phyloP scores from a whole-genome alignment of 1,140 invertebrate species.

The Anoplophora glabripennis region DNA sequence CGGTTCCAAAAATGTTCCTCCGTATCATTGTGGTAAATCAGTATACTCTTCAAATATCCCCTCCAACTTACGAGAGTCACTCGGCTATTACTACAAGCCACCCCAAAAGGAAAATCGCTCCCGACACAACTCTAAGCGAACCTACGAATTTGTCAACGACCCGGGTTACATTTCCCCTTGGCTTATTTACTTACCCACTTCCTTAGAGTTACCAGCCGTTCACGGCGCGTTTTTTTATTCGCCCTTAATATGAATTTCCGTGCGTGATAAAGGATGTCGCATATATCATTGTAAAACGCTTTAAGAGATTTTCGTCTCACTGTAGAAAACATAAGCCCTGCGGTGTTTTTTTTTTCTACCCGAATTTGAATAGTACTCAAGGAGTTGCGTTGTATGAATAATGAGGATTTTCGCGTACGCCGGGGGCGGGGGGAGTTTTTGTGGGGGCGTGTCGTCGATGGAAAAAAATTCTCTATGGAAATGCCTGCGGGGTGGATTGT shows the following conservation, averaged over 20 bases:
- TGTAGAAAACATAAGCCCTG: not conserved
- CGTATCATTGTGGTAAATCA: too few species aligned
- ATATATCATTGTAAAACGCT: conserved; percentile 15
- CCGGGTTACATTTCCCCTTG: conserved; percentile 1
- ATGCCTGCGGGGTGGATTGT: too few species aligned
- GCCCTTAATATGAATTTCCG: conserved; percentile 10
- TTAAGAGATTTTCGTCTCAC: conserved; percentile 6
- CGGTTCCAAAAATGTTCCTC: too few species aligned
- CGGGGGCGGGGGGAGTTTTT: too few species aligned
- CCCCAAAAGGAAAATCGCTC: too few species aligned
- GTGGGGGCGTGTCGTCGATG: too few species aligned
- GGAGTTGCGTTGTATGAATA: conserved; percentile 1
- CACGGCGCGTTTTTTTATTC: conserved; percentile 2
- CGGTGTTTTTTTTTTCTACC: not conserved
- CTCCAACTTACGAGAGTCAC: too few species aligned
- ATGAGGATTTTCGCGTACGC: not conserved
- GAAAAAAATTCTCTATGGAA: too few species aligned
- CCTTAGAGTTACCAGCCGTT: not conserved
- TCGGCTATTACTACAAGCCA: too few species aligned
- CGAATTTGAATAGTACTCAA: not conserved
- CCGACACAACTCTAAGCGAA: too few species aligned
- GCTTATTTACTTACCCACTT: conserved; percentile 8
- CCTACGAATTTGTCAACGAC: conserved; percentile 3
- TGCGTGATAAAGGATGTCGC: conserved; percentile 15
- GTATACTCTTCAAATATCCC: too few species aligned